phyloP scores from a whole-genome alignment of 2,797 vertebrate species.

The Sebastes vulpes region DNA sequence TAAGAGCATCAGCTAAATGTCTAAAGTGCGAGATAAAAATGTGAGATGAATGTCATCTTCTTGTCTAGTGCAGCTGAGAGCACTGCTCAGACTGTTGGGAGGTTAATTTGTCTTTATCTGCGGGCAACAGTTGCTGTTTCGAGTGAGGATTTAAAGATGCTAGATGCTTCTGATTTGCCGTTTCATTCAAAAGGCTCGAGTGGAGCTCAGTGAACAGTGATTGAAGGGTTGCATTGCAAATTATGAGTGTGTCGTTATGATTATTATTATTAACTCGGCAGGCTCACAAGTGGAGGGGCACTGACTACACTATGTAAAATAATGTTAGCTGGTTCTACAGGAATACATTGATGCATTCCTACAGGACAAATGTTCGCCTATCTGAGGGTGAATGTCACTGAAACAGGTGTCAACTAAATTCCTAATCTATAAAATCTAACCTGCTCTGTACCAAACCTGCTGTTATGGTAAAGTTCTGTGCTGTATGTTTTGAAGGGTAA shows the following conservation, averaged over 20 bases:
- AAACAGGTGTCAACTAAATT: constrained; percentile 12
- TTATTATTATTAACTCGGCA: constrained; percentile 38
- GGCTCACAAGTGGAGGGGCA: neutral
- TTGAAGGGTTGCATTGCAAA: constrained; percentile 37
- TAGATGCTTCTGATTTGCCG: constrained; percentile 21
- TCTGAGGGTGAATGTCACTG: neutral
- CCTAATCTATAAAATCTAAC: neutral
- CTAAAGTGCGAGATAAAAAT: neutral
- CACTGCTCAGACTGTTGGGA: neutral
- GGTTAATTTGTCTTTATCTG: constrained; percentile 37
- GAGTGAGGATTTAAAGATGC: constrained; percentile 21
- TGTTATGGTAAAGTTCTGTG: neutral
- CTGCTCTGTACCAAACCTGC: neutral
- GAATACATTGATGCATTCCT: neutral
- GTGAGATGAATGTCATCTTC: constrained; percentile 5
- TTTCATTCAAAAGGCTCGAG: constrained; percentile 28
- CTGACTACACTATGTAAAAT: constrained; percentile 6
- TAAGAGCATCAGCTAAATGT: neutral
- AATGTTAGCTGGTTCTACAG: neutral
- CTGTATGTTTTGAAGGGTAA: neutral
- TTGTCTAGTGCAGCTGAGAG: constrained; percentile 2
- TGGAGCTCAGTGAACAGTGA: constrained; percentile 17
- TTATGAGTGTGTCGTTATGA: constrained; percentile 3
- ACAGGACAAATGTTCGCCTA: neutral
- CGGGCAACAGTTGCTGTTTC: constrained; percentile 1